Conservation (phyloP, 2,797 vertebrate species). For the Rhinoraja longicauda region DNA sequence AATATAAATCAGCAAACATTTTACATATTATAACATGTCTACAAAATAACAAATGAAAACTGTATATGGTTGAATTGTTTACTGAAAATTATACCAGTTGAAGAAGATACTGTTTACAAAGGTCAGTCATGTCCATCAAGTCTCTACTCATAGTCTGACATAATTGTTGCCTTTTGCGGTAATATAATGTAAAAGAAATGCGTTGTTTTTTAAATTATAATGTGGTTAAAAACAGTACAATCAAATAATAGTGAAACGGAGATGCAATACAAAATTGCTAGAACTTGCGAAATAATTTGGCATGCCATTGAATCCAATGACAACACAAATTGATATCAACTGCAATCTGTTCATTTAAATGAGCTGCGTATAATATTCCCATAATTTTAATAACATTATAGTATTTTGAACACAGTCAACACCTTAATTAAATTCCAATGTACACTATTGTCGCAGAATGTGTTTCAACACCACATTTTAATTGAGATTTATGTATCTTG, state of each 20-base stretch:
- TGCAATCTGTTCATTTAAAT: neutral
- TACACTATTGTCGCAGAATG: neutral
- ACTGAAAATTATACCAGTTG: neutral
- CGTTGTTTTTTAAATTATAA: neutral
- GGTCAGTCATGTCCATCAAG: neutral
- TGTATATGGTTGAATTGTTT: neutral
- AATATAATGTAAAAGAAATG: neutral
- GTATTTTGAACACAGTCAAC: neutral
- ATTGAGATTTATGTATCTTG: neutral
- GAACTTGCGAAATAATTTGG: neutral
- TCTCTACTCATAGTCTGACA: neutral
- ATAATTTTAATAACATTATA: neutral
- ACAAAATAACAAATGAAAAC: neutral
- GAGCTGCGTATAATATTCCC: neutral
- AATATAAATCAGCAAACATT: slow-evolving; percentile 43
- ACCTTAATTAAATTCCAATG: neutral
- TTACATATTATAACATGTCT: neutral
- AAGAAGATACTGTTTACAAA: neutral
- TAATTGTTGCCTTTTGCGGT: neutral
- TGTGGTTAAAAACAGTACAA: neutral
- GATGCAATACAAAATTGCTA: neutral
- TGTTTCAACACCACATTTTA: neutral
- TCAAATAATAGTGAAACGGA: neutral
- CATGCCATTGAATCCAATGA: neutral
- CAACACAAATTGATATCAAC: neutral